Evolutionary conservation across 1,140 invertebrate species (phyloP).

Genomic region (Ridgeia piscesae): DNA sequence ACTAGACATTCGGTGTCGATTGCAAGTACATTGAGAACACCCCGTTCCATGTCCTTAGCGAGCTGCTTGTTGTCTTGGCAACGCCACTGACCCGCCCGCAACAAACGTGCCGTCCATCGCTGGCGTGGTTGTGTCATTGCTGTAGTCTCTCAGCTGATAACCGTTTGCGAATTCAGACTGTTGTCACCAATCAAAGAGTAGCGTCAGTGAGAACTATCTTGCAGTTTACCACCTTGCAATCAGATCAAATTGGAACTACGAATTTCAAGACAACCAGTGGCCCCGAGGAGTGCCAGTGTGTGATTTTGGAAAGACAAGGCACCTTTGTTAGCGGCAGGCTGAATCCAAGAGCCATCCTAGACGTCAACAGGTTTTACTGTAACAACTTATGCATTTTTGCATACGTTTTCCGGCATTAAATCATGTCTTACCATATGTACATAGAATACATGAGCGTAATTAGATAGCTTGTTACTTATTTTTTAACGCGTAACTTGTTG

Average conservation of each 20-base stretch:
- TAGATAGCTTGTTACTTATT: background rate
- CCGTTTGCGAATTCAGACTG: background rate
- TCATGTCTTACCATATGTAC: background rate
- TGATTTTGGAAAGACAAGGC: background rate
- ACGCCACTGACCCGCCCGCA: background rate
- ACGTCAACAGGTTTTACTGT: background rate
- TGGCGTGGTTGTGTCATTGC: background rate
- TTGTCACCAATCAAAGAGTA: background rate
- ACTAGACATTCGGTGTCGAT: background rate
- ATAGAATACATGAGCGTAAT: background rate
- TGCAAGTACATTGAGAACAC: background rate
- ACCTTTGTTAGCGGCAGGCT: background rate
- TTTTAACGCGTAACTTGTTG: background rate
- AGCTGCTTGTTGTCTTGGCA: slow-evolving; percentile 3
- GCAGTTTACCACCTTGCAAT: background rate
- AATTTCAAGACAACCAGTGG: background rate
- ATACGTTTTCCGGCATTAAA: background rate
- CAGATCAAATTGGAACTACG: background rate
- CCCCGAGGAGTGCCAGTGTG: background rate
- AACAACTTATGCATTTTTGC: background rate
- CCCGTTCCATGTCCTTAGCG: background rate
- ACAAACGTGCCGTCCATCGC: background rate
- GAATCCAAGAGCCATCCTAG: background rate
- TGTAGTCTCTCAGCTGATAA: background rate
- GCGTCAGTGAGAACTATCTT: background rate